Evolutionary conservation across 2,797 vertebrate species (phyloP).

Genomic region (Pangasius sanitwongsei): DNA sequence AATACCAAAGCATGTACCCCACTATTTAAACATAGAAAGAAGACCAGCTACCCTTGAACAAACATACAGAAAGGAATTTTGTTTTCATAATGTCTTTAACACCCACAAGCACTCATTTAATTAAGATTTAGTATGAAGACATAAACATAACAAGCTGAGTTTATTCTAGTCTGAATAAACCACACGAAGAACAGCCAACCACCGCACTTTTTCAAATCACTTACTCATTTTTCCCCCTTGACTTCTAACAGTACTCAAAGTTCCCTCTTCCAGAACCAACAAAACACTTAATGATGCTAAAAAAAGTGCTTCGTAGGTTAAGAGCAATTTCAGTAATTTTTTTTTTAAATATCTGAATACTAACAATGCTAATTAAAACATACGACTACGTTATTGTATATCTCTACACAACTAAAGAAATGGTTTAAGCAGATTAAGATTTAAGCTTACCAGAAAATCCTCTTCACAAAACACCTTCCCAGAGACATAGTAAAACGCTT

Average conservation of each 20-base stretch:
- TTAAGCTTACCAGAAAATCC: slow-evolving; percentile 90
- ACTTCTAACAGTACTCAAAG: not conserved
- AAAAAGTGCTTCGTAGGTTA: not conserved
- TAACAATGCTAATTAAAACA: not conserved
- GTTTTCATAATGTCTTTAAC: not conserved
- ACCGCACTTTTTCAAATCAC: not conserved
- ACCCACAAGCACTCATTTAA: slow-evolving; percentile 8
- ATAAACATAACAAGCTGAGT: not conserved
- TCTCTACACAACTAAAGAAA: not conserved
- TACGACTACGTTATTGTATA: not conserved
- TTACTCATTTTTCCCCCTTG: not conserved
- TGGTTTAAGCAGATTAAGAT: not conserved
- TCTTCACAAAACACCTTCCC: slow-evolving; percentile 98
- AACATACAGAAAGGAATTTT: slow-evolving; percentile 6
- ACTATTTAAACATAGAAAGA: not conserved
- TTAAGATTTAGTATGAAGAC: not conserved
- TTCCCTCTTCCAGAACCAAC: not conserved
- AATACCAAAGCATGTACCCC: not conserved
- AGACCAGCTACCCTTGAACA: not conserved
- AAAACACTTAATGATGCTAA: not conserved
- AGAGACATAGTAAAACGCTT: slow-evolving; percentile 97
- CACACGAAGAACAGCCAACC: not conserved
- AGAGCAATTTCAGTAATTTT: not conserved
- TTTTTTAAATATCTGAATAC: not conserved
- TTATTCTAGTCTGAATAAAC: not conserved